Base-by-base conservation (phyloP, 2,888 invertebrate species). In the Gisinianus flammeolus region DNA sequence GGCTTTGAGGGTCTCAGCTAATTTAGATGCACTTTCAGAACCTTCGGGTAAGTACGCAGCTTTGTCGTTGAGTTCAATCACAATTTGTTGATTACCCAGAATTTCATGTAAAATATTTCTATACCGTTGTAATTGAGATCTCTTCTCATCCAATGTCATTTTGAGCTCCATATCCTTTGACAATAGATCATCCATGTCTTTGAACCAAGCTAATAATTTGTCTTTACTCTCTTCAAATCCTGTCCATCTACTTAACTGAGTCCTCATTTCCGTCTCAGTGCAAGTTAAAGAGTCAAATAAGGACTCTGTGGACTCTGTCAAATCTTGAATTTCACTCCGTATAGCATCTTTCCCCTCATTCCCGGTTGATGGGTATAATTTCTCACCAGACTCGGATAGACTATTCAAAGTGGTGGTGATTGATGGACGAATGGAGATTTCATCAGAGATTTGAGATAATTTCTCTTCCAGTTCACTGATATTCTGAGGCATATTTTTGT, bases 141-240 rank as follows among this genome's bases (percentile, higher is more conserved):
- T 92, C 87, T 97, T 97, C 86, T 97, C 97, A 87, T 97, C 96
- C 79, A 97, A 88, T 0, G 94, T 95, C 0, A 94, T 92, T 86
- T 93, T 94, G 3, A 95, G 87, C 86, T 94, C 93, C 58, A 96
- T 91, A 83, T 95, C 93, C 75, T 90, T 90, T 0, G 93, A 92
- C 30, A 97, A 87, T 83, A 93, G 91, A 79, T 90, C 90, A 86
- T 95, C 94, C 8, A 93, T 91, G 75, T 91, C 89, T 62, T 90
- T 90, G 76, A 97, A 86, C 97, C 97, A 97, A 74, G 89, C 89
- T 85, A 92, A 91, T 31, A 97, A 91, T 64, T 90, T 91, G 77
- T 93, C 93, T 19, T 93, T 90, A 83, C 93, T 92, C 85, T 96
- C 95, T 87, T 96, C 95, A 86, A 96, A 96, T 3, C 94, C 94